Evolutionary conservation across 2,113 vertebrate species (phyloP), one percentile per base, ranked within the genome.

Genomic region (Spheniscus mendiculus): DNA sequence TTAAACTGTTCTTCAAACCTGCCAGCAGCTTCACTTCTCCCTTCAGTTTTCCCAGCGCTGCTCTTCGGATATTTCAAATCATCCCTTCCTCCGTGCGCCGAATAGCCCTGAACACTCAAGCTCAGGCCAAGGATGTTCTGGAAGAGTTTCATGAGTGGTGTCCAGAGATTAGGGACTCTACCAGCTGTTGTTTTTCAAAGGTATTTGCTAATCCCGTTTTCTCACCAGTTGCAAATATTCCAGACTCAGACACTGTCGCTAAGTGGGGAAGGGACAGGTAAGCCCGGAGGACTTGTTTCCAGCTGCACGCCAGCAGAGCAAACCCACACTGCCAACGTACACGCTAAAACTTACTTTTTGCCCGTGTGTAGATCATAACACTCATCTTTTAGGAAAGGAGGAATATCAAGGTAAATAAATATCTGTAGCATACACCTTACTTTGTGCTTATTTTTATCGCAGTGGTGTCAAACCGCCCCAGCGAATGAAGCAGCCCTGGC

Each of bases 31-130:
- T 82, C 73, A 27, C 32, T 32, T 63, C 52, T 62, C 65, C 65
- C 65, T 82, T 84, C 81, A 29, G 8, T 76, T 78, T 85, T 67
- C 44, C 44, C 70, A 49, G 30, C 20, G 10, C 38, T 44, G 7
- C 9, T 81, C 38, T 77, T 71, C 29, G 59, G 59, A 22, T 21
- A 53, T 23, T 72, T n/a, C 45, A 69, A 79, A 72, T 49, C 36
- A 21, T 32, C 34, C 32, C 21, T 58, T 63, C 59, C 67, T 50
- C 44, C 5, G 0, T 4, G 65, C 0, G 0, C 70, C 1, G 6
- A 78, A 67, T 17, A 9, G 72, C 44, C 55, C 22, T 8, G 45
- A 89, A 78, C 7, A 1, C 40, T 36, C 29, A 10, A 18, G 32
- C 63, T 58, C 0, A 3, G 79, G 47, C 65, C 36, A 6, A 9